Evolutionary conservation across 1,140 invertebrate genomes (phyloP).

Genomic region (Cotesia vestalis): DNA sequence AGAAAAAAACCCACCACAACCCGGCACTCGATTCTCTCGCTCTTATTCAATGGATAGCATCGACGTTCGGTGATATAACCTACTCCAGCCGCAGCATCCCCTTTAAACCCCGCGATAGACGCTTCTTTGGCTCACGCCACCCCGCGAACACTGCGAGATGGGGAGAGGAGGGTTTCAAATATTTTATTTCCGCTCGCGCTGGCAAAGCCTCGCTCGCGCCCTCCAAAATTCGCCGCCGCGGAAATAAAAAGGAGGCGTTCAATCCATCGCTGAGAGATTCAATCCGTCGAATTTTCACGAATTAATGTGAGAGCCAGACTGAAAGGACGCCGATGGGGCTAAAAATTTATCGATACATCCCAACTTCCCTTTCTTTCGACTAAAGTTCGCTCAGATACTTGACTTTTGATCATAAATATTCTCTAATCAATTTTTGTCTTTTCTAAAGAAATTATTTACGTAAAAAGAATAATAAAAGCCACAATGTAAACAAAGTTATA

Average conservation of each 20-base stretch:
- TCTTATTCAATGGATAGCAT: constrained; percentile 16
- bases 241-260: constrained; percentile 36
- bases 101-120: neutral
- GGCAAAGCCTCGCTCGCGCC: constrained; percentile 43
- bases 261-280: constrained; percentile 31
- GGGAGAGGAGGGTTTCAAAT: constrained; percentile 52
- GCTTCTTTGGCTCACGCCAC: constrained; percentile 1
- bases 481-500: too few species aligned
- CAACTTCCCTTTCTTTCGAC: neutral
- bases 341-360: neutral
- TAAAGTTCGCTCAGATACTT: too few species aligned
- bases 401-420: too few species aligned
- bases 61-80: constrained; percentile 37
- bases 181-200: constrained; percentile 59
- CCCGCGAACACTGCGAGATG: neutral
- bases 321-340: neutral
- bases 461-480: too few species aligned
- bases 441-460: too few species aligned
- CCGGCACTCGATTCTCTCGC: neutral
- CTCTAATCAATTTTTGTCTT: too few species aligned
- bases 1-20: constrained; percentile 20
- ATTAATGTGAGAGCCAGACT: constrained; percentile 25
- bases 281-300: constrained; percentile 31
- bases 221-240: constrained; percentile 34
- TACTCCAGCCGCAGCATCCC: constrained; percentile 9